Evolutionary conservation across 2,888 invertebrate genomes (phyloP), one percentile per base, ranked within the genome.

Genomic region (Salticus scenicus): DNA sequence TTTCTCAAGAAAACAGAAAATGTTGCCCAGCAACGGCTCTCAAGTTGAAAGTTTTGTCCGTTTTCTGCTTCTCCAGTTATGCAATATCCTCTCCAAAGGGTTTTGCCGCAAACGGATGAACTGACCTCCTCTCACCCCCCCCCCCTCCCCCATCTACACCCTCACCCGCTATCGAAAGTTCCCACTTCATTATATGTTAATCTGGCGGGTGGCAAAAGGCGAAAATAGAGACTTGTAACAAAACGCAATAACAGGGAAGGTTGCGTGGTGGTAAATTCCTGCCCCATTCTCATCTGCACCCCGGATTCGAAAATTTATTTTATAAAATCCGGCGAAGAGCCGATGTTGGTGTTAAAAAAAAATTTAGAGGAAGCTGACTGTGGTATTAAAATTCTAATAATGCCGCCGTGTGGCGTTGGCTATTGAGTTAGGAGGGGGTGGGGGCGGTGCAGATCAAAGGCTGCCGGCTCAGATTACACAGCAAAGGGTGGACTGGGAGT

Each of bases 161-260:
- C 20, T 57, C 1, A 2, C 20, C 24, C 4, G 1, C 20, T 5
- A 24, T 57, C 20, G 24, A 57, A n/a, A 7, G 57, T 57, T 57
- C 57, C 57, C 57, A 57, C 57, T 57, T 57, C 57, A 57, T 57
- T 57, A 57, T 57, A 57, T 57, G 57, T 57, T 57, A 57, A 57
- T 57, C 57, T 57, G 57, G 24, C 8, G 24, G 57, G 57, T n/a
- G 57, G 24, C 20, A 12, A 57, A 47, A 47, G 37, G 7, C 37
- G 37, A 47, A 47, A 2, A 5, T n/a, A 24, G 47, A 1, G 57
- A 57, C 57, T 57, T 57, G 57, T 57, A 57, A 17, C 57, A 17
- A 57, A 57, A 57, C 57, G 57, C 57, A 57, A 57, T 57, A 57
- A 57, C 57, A 5, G 24, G 57, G 20, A 2, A 1, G 20, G 24